Conservation (phyloP, 2,113 vertebrate genomes). For the Lophius piscatorius region DNA sequence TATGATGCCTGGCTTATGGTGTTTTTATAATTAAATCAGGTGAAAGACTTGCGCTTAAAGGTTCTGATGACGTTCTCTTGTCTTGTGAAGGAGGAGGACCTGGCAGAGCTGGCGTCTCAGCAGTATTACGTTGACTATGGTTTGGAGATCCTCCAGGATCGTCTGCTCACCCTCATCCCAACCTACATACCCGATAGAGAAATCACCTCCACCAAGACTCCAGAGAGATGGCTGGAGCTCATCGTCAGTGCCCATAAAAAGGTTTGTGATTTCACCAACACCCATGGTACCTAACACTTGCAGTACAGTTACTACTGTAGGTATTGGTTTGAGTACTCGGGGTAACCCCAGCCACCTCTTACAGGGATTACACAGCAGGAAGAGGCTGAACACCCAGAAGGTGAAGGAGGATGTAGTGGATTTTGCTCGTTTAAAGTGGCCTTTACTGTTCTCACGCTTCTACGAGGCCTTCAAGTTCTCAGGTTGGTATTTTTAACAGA, state of each 20-base stretch:
- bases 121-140: slow-evolving; percentile 97
- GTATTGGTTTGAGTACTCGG: too few species aligned
- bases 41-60: too few species aligned
- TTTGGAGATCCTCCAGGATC: slow-evolving; percentile 89
- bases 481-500: slow-evolving; percentile 67
- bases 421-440: slow-evolving; percentile 98
- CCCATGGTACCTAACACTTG: too few species aligned
- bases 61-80: background rate
- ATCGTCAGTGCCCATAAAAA: slow-evolving; percentile 94
- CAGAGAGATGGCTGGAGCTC: slow-evolving; percentile 94
- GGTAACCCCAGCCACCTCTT: background rate
- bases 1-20: too few species aligned
- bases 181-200: slow-evolving; percentile 97
- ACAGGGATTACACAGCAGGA: slow-evolving; percentile 91
- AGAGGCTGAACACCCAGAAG: slow-evolving; percentile 87
- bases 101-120: slow-evolving; percentile 94
- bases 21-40: too few species aligned
- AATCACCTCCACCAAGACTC: slow-evolving; percentile 88
- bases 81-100: slow-evolving; percentile 88
- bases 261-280: slow-evolving; percentile 67
- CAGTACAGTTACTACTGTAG: too few species aligned
- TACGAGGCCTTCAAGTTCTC: slow-evolving; percentile 99
- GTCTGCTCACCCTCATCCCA: slow-evolving; percentile 91
- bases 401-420: slow-evolving; percentile 98
- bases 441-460: slow-evolving; percentile 97